Conservation (phyloP, 1,140 invertebrate genomes). For the Cydia fagiglandana region DNA sequence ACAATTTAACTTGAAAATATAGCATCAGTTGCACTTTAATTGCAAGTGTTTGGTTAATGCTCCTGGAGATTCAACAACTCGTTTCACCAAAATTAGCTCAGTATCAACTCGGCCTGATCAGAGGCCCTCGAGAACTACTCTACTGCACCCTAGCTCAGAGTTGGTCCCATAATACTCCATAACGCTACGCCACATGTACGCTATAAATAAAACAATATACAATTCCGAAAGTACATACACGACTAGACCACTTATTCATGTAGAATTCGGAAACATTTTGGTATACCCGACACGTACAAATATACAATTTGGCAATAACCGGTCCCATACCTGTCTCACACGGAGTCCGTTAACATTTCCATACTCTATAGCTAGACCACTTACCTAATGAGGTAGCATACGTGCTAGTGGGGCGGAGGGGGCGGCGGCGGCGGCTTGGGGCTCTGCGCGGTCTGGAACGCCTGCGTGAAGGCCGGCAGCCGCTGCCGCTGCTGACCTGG, state of each 20-base stretch:
- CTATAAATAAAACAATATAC: constrained; percentile 76
- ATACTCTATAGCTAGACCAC: constrained; percentile 67
- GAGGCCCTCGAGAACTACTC: constrained; percentile 27
- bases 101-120: constrained; percentile 24
- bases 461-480: constrained; percentile 74
- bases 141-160: constrained; percentile 52
- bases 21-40: too few species aligned
- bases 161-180: constrained; percentile 75
- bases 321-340: constrained; percentile 44
- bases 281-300: constrained; percentile 71
- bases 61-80: constrained; percentile 3
- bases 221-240: constrained; percentile 79
- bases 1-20: too few species aligned
- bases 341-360: constrained; percentile 49
- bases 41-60: background rate
- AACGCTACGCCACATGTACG: constrained; percentile 65
- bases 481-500: constrained; percentile 60
- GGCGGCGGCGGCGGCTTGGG: constrained; percentile 75
- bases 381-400: constrained; percentile 78
- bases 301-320: constrained; percentile 70
- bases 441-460: constrained; percentile 75
- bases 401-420: constrained; percentile 71
- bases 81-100: constrained; percentile 25
- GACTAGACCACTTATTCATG: constrained; percentile 79
- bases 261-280: constrained; percentile 78